Evolutionary conservation across 2,113 vertebrate species (phyloP).

Genomic region (Cyprinodon brontotheroides): DNA sequence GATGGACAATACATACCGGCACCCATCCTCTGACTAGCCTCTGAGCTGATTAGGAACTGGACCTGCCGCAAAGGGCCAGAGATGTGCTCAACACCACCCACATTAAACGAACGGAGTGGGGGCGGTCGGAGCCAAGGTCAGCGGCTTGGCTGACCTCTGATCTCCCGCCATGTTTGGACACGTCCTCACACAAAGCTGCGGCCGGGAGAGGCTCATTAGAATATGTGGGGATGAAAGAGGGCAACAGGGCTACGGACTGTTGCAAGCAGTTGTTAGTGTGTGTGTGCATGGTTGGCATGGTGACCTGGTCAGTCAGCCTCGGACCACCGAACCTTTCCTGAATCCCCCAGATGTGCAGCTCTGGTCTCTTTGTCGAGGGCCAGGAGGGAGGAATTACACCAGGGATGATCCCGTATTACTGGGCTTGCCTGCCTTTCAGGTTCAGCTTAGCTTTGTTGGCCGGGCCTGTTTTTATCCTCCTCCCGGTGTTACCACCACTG

Average conservation of each 20-base stretch:
- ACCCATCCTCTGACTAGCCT: constrained; percentile 61
- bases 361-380: constrained; percentile 73
- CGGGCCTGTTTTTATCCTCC: constrained; percentile 62
- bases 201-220: constrained; percentile 81
- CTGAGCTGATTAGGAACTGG: constrained; percentile 78
- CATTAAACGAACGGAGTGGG: constrained; percentile 60
- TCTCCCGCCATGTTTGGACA: constrained; percentile 86
- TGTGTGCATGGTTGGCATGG: constrained; percentile 72
- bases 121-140: constrained; percentile 81
- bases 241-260: constrained; percentile 68
- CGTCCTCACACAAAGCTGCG: constrained; percentile 78
- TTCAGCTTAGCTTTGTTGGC: constrained; percentile 71
- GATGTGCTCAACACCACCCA: constrained; percentile 68
- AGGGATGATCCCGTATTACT: constrained; percentile 78
- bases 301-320: constrained; percentile 67
- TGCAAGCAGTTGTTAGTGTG: constrained; percentile 42
- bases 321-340: constrained; percentile 60
- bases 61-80: constrained; percentile 48
- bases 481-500: constrained; percentile 56
- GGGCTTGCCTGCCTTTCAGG: constrained; percentile 69
- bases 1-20: constrained; percentile 73
- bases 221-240: constrained; percentile 77
- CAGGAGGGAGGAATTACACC: constrained; percentile 73
- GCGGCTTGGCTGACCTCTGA: constrained; percentile 73
- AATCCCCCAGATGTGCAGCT: constrained; percentile 59